Conservation (phyloP, 2,113 vertebrate species). For the Aramus guarauna region DNA sequence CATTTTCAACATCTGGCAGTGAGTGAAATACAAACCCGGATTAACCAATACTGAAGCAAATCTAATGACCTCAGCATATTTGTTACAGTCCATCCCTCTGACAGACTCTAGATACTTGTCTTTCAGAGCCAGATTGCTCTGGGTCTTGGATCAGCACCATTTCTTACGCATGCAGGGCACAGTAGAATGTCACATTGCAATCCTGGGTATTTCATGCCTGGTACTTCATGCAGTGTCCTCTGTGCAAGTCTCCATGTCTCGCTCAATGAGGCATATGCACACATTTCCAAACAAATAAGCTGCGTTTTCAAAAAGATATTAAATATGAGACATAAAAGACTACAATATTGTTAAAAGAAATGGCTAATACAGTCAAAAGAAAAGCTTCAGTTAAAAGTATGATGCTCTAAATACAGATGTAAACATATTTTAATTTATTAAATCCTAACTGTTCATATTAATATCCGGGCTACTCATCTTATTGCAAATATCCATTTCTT, state of each 20-base stretch:
- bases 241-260: constrained; percentile 3
- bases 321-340: neutral
- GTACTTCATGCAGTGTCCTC: constrained; percentile 24
- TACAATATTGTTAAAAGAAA: neutral
- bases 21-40: constrained; percentile 43
- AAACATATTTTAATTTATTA: neutral
- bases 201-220: constrained; percentile 47
- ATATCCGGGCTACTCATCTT: neutral
- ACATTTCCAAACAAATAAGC: constrained; percentile 97
- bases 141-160: constrained; percentile 68
- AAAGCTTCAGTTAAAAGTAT: neutral
- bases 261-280: constrained; percentile 88
- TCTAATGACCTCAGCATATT: neutral
- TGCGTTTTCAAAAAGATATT: constrained; percentile 60
- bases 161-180: constrained; percentile 57
- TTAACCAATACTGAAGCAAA: neutral
- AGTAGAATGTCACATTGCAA: constrained; percentile 21
- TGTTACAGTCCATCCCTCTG: neutral
- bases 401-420: neutral
- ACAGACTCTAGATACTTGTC: neutral
- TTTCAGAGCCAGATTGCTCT: neutral
- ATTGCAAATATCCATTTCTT: neutral
- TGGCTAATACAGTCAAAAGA: neutral
- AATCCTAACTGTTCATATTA: neutral
- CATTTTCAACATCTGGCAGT: constrained; percentile 67